phyloP scores from a whole-genome alignment of 2,888 invertebrate genomes.

The Noctua janthina region DNA sequence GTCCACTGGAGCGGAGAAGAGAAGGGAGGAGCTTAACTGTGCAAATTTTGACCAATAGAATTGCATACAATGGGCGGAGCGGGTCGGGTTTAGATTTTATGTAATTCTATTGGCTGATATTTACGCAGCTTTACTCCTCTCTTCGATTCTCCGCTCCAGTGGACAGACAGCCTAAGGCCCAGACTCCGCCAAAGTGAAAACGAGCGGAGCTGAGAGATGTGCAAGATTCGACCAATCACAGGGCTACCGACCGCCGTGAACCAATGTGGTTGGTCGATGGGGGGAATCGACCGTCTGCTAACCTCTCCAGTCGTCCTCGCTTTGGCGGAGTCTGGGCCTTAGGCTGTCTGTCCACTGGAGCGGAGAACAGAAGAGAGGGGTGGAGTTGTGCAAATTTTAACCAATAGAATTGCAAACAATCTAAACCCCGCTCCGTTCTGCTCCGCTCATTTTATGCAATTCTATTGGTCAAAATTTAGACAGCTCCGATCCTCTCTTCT shows the following conservation, averaged over 20 bases:
- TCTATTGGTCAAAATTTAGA: neutral
- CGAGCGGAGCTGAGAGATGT: neutral
- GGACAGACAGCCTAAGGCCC: neutral
- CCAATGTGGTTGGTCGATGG: neutral
- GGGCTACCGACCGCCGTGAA: neutral
- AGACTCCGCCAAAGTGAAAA: neutral
- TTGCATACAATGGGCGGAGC: neutral
- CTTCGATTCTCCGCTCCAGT: neutral
- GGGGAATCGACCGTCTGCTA: too few species aligned
- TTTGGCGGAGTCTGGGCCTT: neutral
- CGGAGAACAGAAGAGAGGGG: neutral
- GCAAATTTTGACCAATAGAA: neutral
- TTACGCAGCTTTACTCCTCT: neutral
- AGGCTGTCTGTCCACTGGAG: neutral
- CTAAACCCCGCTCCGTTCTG: neutral
- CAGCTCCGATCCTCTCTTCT: neutral
- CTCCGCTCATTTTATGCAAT: too few species aligned
- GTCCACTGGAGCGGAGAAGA: neutral
- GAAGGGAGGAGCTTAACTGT: neutral
- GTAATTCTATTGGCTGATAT: neutral
- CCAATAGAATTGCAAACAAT: neutral
- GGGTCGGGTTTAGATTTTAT: neutral
- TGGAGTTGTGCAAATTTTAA: neutral
- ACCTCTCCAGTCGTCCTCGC: neutral
- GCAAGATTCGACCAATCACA: slow-evolving; percentile 1